Conservation (phyloP, 2,888 invertebrate species). For the Stomorhina lunata region DNA sequence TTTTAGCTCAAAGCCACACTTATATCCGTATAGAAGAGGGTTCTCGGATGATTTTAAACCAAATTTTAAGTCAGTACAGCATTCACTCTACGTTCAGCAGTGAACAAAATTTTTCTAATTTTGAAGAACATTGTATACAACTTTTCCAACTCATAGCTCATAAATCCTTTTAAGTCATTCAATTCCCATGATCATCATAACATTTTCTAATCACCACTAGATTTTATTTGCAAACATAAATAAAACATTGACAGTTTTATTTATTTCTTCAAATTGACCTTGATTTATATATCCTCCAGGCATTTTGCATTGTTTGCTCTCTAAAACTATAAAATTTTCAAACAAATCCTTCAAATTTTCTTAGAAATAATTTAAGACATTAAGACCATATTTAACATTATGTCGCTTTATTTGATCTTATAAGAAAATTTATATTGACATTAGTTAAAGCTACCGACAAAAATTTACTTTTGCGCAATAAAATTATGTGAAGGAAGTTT, state of each 20-base stretch:
- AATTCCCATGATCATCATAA: neutral
- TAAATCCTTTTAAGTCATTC: neutral
- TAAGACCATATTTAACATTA: slow-evolving; percentile 37
- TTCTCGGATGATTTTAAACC: too few relatives aligned
- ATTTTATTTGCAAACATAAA: neutral
- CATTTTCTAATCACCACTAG: too few relatives aligned
- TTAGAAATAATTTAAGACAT: slow-evolving; percentile 56
- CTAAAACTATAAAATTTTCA: neutral
- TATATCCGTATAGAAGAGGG: too few relatives aligned
- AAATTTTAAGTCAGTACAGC: too few relatives aligned
- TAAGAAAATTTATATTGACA: slow-evolving; percentile 44
- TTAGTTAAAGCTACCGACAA: slow-evolving; percentile 50
- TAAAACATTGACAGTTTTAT: slow-evolving; percentile 19
- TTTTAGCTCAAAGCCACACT: too few relatives aligned
- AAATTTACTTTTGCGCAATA: neutral
- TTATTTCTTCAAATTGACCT: slow-evolving; percentile 32
- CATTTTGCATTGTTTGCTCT: slow-evolving; percentile 5
- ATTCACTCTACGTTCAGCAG: too few relatives aligned
- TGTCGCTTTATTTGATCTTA: slow-evolving; percentile 58
- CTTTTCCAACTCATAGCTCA: too few relatives aligned
- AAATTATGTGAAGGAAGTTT: too few relatives aligned
- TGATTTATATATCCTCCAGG: slow-evolving; percentile 51
- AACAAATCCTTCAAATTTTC: slow-evolving; percentile 56
- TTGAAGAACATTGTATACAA: too few relatives aligned
- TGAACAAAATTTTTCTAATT: too few relatives aligned